A percentile compares a stretch with the other conserved stretches of the same genome.
Conservation (phyloP, 2,113 vertebrate genomes). For the Rhineura floridana region DNA sequence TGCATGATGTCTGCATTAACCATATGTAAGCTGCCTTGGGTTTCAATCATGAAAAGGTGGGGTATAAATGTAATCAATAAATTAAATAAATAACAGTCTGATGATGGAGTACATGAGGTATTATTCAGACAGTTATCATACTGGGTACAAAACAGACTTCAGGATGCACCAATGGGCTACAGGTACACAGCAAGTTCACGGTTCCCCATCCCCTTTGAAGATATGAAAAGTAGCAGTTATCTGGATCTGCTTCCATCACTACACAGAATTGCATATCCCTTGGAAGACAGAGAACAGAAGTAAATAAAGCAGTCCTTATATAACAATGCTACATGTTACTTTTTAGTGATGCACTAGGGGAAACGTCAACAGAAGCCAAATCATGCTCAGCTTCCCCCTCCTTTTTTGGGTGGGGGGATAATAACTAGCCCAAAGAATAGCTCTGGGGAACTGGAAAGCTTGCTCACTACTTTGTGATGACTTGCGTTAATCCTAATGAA, state of each 20-base stretch:
- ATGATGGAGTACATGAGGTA: background rate
- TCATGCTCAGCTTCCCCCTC: background rate
- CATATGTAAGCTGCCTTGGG: no score
- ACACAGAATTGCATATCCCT: background rate
- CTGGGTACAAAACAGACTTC: background rate
- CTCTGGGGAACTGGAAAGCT: background rate
- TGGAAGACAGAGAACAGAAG: background rate
- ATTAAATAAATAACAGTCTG: no score
- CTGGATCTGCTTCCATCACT: background rate
- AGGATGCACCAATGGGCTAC: background rate
- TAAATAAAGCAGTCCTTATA: background rate
- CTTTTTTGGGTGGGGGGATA: no score
- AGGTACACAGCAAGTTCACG: background rate
- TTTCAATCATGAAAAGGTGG: no score
- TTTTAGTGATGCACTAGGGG: background rate
- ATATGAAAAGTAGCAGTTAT: background rate
- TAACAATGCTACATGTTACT: background rate
- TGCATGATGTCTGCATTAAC: background rate
- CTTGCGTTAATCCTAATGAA: background rate
- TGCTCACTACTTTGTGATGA: background rate
- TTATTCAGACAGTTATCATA: background rate
- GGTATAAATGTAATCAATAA: no score
- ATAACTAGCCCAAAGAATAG: background rate
- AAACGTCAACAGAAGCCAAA: background rate
- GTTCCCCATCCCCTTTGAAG: no score